phyloP scores from a whole-genome alignment of 2,113 vertebrate genomes.

The Geococcyx californianus region DNA sequence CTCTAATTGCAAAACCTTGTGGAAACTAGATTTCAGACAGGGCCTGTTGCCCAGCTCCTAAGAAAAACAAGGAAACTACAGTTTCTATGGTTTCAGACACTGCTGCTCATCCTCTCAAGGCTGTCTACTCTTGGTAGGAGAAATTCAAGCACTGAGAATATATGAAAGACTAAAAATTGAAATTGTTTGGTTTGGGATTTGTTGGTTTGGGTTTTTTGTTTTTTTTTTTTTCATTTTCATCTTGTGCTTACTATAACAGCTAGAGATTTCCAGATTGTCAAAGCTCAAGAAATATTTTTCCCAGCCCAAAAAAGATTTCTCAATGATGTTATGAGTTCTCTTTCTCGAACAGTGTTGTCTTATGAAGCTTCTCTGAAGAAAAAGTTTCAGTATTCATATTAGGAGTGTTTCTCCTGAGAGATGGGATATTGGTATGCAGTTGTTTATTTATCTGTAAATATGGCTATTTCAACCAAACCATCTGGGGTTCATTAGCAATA shows the following conservation, averaged over 20 bases:
- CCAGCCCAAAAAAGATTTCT: background rate
- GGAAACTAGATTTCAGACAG: slow-evolving; percentile 49
- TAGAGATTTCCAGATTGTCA: background rate
- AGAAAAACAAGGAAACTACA: slow-evolving; percentile 50
- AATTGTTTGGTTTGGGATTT: background rate
- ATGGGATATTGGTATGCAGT: background rate
- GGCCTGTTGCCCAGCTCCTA: slow-evolving; percentile 30
- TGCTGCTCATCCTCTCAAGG: slow-evolving; percentile 47
- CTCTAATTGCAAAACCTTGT: slow-evolving; percentile 53
- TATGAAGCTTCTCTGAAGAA: background rate
- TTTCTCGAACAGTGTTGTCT: background rate
- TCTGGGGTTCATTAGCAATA: accelerated
- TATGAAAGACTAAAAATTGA: slow-evolving; percentile 33
- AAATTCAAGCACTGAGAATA: background rate
- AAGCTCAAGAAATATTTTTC: background rate
- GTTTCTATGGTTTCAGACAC: slow-evolving; percentile 64
- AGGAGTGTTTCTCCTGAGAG: background rate
- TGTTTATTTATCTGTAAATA: background rate
- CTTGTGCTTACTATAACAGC: background rate
- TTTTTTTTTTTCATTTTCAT: slow-evolving; percentile 9
- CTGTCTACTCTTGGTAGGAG: background rate
- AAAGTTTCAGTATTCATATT: background rate
- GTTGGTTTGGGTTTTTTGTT: background rate
- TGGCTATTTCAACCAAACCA: background rate
- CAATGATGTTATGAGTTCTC: background rate